phyloP scores from a whole-genome alignment of 2,113 vertebrate genomes.

The Mobula hypostoma region DNA sequence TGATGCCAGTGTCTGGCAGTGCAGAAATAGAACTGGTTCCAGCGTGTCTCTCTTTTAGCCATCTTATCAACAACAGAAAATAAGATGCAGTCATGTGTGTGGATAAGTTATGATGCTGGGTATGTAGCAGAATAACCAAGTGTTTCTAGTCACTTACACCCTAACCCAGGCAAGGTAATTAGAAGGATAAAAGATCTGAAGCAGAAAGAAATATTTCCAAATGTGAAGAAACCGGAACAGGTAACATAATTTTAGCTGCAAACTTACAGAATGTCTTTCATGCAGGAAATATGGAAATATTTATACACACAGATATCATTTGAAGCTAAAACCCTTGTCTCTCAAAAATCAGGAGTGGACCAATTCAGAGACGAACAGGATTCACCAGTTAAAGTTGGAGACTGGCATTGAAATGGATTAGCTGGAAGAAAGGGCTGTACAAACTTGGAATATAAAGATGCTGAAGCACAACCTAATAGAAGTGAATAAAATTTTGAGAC shows the following conservation, averaged over 20 bases:
- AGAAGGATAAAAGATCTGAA: neutral
- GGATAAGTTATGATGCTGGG: neutral
- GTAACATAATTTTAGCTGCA: neutral
- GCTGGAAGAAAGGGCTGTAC: too few species aligned
- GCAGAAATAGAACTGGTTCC: neutral
- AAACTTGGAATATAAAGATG: too few species aligned
- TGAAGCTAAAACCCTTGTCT: neutral
- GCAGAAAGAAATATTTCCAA: too few species aligned
- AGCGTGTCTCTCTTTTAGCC: neutral
- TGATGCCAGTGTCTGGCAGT: neutral
- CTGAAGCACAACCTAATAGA: too few species aligned
- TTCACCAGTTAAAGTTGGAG: neutral
- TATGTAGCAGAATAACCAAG: neutral
- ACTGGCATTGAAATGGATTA: too few species aligned
- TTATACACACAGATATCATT: neutral
- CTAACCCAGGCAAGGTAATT: neutral
- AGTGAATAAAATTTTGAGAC: too few species aligned
- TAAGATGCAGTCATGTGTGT: neutral
- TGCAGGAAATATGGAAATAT: neutral
- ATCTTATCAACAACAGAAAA: neutral
- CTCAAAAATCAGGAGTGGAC: neutral
- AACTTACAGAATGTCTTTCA: neutral
- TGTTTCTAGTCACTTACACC: neutral
- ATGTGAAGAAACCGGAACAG: neutral
- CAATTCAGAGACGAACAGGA: neutral